Evolutionary conservation across 2,797 vertebrate species (phyloP).

Genomic region (Diplodus puntazzo): DNA sequence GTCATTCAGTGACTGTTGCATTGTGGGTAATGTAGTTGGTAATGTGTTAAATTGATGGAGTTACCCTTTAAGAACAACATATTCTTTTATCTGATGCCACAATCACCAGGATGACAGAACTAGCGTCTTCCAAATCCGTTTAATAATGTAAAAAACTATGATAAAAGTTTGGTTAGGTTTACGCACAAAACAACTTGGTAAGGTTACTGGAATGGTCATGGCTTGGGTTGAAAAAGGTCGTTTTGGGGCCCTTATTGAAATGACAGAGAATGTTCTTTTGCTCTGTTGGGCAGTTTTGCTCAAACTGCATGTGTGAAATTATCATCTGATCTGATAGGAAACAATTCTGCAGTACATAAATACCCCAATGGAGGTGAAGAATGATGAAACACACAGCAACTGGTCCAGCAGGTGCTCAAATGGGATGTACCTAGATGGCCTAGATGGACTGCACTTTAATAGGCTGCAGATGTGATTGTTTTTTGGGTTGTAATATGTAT

Average conservation of each 20-base stretch:
- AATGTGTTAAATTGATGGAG: too few relatives aligned
- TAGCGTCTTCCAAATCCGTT: not conserved
- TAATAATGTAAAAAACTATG: not conserved
- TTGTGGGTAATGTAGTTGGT: too few relatives aligned
- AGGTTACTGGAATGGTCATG: not conserved
- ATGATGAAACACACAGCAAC: not conserved
- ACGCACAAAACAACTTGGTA: not conserved
- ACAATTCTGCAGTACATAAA: not conserved
- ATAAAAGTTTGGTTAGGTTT: not conserved
- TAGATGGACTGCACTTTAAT: not conserved
- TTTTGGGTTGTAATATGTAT: not conserved
- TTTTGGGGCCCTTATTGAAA: not conserved
- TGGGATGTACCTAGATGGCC: not conserved
- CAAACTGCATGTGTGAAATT: conserved; percentile 1
- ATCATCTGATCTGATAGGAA: conserved; percentile 3
- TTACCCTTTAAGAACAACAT: not conserved
- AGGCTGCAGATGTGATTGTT: too few relatives aligned
- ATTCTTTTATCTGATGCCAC: not conserved
- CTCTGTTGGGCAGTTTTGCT: not conserved
- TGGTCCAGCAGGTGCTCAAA: conserved; percentile 17
- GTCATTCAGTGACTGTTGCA: too few relatives aligned
- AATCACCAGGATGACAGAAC: not conserved
- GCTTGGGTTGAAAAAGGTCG: not conserved
- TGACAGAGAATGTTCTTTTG: not conserved
- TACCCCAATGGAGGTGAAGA: not conserved